Evolutionary conservation across 2,797 vertebrate genomes (phyloP).

Genomic region (Euthynnus affinis): DNA sequence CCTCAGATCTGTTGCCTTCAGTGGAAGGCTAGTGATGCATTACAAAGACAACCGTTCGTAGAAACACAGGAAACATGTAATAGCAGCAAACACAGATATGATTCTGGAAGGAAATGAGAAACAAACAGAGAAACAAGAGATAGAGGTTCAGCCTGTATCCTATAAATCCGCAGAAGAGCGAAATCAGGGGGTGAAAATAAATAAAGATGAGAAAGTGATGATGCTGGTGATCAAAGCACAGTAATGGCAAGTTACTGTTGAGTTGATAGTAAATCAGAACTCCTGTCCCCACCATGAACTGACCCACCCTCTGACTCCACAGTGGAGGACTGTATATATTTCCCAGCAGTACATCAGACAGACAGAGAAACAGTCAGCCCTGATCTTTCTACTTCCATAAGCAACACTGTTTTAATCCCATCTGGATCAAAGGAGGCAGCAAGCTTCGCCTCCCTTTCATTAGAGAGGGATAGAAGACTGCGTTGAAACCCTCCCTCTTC

Average conservation of each 20-base stretch:
- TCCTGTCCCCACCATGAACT: constrained; percentile 37
- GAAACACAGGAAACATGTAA: constrained; percentile 38
- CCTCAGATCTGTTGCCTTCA: constrained; percentile 53
- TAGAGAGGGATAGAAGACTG: constrained; percentile 72
- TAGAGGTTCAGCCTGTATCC: neutral
- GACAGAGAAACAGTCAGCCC: constrained; percentile 56
- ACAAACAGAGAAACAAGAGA: constrained; percentile 19
- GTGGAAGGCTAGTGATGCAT: constrained; percentile 46
- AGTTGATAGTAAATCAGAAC: constrained; percentile 32
- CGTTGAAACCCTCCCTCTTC: constrained; percentile 60
- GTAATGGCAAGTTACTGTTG: constrained; percentile 17
- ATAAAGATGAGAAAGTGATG: constrained; percentile 30
- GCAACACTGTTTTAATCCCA: constrained; percentile 83
- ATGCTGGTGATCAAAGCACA: constrained; percentile 44
- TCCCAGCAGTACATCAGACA: constrained; percentile 55
- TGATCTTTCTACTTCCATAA: constrained; percentile 80
- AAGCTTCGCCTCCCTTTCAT: constrained; percentile 82
- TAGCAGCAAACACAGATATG: constrained; percentile 31
- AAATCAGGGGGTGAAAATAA: constrained; percentile 27
- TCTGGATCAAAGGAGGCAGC: constrained; percentile 84
- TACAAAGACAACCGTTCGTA: constrained; percentile 55
- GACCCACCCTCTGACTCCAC: constrained; percentile 34
- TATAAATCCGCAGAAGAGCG: neutral
- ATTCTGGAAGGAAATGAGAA: constrained; percentile 42
- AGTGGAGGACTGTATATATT: constrained; percentile 35